Base-by-base conservation (phyloP, 1,140 invertebrate genomes). In the Plutomurus gul region DNA sequence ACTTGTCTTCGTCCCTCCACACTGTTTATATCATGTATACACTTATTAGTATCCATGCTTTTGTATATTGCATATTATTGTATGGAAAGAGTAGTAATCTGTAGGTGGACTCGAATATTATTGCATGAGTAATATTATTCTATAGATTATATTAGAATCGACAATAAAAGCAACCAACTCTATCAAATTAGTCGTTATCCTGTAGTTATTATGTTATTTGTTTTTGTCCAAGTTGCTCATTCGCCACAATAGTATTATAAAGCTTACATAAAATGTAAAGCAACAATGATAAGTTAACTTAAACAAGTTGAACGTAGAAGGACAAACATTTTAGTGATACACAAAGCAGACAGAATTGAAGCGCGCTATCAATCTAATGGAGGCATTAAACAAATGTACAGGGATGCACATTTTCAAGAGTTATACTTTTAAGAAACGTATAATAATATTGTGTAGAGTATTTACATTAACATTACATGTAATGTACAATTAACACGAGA, bases 231-330 rank as follows among this genome's bases (percentile, higher is more conserved):
- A 11, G 13, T n/a, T 60, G 33, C 18, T 36, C n/a, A n/a, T n/a
- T n/a, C n/a, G n/a, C 13, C 13, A 30, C 51, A 65, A 33, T 65
- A 3, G n/a, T 60, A 0, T 60, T 3, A n/a, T 49, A 47, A 27
- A 13, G 22, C 51, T 56, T 22, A 11, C 16, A 27, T 60, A 60
- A 18, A 30, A 65, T 65, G 16, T 4, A 10, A 25, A 65, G 13
- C 36, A n/a, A n/a, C 56, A 65, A 65, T 65, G 36, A 33, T 65
- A 65, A 65, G 56, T 65, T 65, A n/a, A n/a, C n/a, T n/a, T n/a
- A 65, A 65, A 65, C 56, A 65, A 65, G 56, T 65, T 65, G 30
- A 65, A 65, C 27, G n/a, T n/a, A 65, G 56, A 65, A 65, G 56
- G 56, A 65, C 56, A 65, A 33, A 65, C 56, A 65, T 65, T 30